These are phyloP conservation scores for Trichogramma dendrolimi DNA, from an alignment of 2,888 invertebrate genomes.

Conservation along the genomic window DNA sequence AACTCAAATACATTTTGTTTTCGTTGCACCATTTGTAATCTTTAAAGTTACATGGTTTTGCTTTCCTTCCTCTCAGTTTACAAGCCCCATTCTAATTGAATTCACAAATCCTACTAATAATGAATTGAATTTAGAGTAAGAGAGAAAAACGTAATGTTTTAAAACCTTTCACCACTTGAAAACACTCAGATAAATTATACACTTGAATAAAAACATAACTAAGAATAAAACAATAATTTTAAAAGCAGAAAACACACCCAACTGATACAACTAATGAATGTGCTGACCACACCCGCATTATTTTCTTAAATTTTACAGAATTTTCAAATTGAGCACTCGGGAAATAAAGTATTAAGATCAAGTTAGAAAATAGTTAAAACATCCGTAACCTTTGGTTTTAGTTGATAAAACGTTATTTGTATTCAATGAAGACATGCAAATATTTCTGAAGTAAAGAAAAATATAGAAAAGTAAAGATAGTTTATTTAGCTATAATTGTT, in stretches of 20 bases:
- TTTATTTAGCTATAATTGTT: not conserved
- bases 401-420: not conserved
- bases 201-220: conserved; percentile 19
- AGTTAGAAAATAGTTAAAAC: not conserved
- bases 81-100: conserved; percentile 37
- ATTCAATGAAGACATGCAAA: not conserved
- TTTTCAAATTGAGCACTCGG: too few relatives aligned
- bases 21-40: conserved; percentile 25
- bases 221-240: conserved; percentile 27
- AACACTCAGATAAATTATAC: conserved; percentile 32
- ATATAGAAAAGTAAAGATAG: conserved; percentile 19
- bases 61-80: conserved; percentile 53
- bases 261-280: conserved; percentile 28
- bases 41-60: conserved; percentile 40
- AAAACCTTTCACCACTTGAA: conserved; percentile 36
- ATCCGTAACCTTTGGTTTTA: conserved; percentile 8
- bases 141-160: conserved; percentile 31
- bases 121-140: conserved; percentile 20
- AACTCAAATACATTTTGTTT: conserved; percentile 13
- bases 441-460: conserved; percentile 13
- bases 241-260: conserved; percentile 26
- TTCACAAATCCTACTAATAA: not conserved
- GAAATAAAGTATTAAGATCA: too few relatives aligned
- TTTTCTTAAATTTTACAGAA: conserved; percentile 1
- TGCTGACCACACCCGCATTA: conserved; percentile 24